Evolutionary conservation across 1,140 invertebrate species (phyloP), one percentile per base, ranked within the genome.

Genomic region (Zaprionus capensis): DNA sequence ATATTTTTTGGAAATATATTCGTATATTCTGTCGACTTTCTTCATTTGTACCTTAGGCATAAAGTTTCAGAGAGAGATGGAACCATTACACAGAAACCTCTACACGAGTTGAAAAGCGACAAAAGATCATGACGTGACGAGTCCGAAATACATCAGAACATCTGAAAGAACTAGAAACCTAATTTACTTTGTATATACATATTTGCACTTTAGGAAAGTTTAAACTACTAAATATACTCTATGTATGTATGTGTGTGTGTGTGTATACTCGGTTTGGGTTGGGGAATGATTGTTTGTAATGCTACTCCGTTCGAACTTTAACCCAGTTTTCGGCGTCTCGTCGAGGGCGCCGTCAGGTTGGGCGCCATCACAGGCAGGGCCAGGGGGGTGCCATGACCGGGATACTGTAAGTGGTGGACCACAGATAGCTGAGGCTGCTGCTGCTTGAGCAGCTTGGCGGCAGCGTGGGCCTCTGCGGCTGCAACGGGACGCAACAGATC

Each of bases 341-440:
- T 71, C 11, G 76, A 64, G 11, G 66, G 78, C 22, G 67, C 17
- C 9, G 65, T 36, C 15, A 58, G 26, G 1, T 41, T 17, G 66
- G 51, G 55, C 4, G 76, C 78, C 62, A 81, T 76, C 14, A 90
- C 85, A 1, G 86, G 85, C 5, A 90, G 51, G 0, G 85, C 85
- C 22, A 90, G 72, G 15, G 85, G 81, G 1, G 62, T 51, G 1
- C 75, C 81, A 7, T 66, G 64, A 9, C 81, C 85, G 0, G 67
- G 69, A 64, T 90, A 90, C 53, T 90, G 85, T 22, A 90, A 55
- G 15, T 90, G 85, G 56, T 90, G 85, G 15, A 90, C 85, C 57
- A 90, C 85, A 9, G 85, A 90, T 4, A 90, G 53, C n/a, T 90
- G 85, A 4, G 85, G 85, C 63, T 90, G 85, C 49, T 90, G 85